Conservation (phyloP, 1,140 invertebrate species). For the Achatina immaculata region DNA sequence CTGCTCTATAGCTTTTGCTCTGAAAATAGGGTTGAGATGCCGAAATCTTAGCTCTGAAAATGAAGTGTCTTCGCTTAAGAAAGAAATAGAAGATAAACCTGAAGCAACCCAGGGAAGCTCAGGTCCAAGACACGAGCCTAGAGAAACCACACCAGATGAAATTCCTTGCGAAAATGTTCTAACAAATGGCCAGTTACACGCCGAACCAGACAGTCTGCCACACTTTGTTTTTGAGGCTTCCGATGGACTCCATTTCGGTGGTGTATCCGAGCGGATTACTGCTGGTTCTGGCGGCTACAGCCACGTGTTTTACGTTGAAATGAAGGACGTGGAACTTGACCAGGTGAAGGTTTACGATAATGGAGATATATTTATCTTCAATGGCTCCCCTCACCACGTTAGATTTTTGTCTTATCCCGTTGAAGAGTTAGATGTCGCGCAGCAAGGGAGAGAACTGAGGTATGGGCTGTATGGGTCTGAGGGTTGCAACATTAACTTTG, state of each 20-base stretch:
- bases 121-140: too few species aligned
- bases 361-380: conserved; percentile 41
- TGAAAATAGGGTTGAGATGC: conserved; percentile 19
- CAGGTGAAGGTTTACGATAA: conserved; percentile 25
- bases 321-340: conserved; percentile 22
- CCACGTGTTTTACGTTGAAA: conserved; percentile 25
- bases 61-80: too few species aligned
- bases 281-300: neutral
- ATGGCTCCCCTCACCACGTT: conserved; percentile 47
- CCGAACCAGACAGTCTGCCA: too few species aligned
- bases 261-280: neutral
- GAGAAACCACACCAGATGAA: too few species aligned
- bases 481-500: conserved; percentile 48
- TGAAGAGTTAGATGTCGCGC: conserved; percentile 22
- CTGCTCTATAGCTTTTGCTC: conserved; percentile 40
- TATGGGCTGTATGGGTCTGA: conserved; percentile 19
- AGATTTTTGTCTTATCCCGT: conserved; percentile 30
- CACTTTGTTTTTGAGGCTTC: conserved; percentile 41
- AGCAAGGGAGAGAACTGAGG: conserved; percentile 32
- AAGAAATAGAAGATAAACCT: too few species aligned
- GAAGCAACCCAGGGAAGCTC: too few species aligned
- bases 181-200: too few species aligned
- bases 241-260: conserved; percentile 40
- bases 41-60: neutral
- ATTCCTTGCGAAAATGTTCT: too few species aligned